Evolutionary conservation across 2,113 vertebrate species (phyloP), one percentile per base, ranked within the genome.

Genomic region (Penelope pileata): DNA sequence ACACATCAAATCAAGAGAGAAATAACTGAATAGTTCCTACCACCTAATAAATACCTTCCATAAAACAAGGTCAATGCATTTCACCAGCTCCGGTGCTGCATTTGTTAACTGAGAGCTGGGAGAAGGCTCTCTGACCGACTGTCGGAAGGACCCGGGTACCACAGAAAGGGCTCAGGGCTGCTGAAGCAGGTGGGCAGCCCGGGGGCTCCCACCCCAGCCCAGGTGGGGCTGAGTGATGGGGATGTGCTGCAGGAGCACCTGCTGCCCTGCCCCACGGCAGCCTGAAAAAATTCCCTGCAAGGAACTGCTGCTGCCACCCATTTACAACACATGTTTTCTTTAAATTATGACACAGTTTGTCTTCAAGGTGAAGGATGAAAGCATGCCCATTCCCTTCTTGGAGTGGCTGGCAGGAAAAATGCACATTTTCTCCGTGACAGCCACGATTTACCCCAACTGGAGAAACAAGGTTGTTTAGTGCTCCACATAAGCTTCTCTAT

Each of bases 391-490:
- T 91, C 42, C n/a, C 62, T 77, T 68, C 45, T 43, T 32, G 36
- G 60, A 79, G 82, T 0, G 1, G 42, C 34, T 59, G n/a, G 32
- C 15, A 7, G 66, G 17, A 54, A 62, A 56, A 62, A 42, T 54
- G 63, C 32, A 4, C 72, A 84, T 75, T 73, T 72, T 7, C 43
- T 79, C 82, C 0, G 8, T 70, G 78, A 79, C 50, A 66, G 59
- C 38, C 74, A 63, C 48, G 60, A 42, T 66, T 73, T 93, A 91
- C 38, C 81, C 78, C 63, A 91, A 32, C 53, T 50, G 82, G 42
- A 94, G 91, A 79, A 96, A 82, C 70, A 92, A 96, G 81, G 67
- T 62, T 91, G 88, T 70, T 91, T 6, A 88, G 68, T 60, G 86
- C 30, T 94, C 68, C 64, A 83, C 76, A n/a, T 86, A 92, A 95